Percentiles rank a stretch among this genome's conserved stretches.
These are phyloP conservation scores for Austrofundulus limnaeus DNA, from an alignment of 2,113 vertebrate genomes.

Conservation along the genomic window DNA sequence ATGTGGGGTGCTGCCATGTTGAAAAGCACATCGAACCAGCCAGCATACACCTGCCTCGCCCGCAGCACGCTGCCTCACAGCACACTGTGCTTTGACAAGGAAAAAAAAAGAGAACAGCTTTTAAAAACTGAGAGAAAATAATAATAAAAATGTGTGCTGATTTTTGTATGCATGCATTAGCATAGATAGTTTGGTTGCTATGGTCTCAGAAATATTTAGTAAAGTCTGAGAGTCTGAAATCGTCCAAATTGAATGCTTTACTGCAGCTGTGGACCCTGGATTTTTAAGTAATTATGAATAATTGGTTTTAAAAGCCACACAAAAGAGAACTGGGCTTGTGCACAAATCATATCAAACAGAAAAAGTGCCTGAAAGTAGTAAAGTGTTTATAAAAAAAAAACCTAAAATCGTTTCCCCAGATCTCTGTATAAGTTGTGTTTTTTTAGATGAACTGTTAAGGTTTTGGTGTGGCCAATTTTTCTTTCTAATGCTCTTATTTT, in stretches of 20 bases:
- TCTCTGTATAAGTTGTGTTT: too few relatives aligned
- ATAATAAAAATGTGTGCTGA: conserved; percentile 45
- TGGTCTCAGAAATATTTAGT: conserved; percentile 11
- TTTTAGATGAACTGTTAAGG: too few relatives aligned
- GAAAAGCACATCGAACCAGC: conserved; percentile 55
- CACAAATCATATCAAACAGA: too few relatives aligned
- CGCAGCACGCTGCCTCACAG: conserved; percentile 36
- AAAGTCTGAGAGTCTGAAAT: conserved; percentile 17
- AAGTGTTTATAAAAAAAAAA: too few relatives aligned
- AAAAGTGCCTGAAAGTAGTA: too few relatives aligned
- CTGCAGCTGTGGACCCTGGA: neutral
- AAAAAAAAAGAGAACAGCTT: conserved; percentile 34
- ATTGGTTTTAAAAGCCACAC: too few relatives aligned
- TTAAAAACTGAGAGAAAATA: conserved; percentile 25
- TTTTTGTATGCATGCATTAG: conserved; percentile 34
- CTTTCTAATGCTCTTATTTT: too few relatives aligned
- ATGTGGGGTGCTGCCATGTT: conserved; percentile 56
- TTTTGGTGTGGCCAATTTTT: too few relatives aligned
- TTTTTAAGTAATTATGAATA: too few relatives aligned
- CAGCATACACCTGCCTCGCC: conserved; percentile 39
- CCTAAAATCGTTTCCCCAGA: too few relatives aligned
- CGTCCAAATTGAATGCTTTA: neutral
- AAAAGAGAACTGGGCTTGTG: too few relatives aligned
- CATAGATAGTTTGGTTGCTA: conserved; percentile 24
- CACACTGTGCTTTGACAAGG: conserved; percentile 12